Evolutionary conservation across 2,113 vertebrate species (phyloP), one percentile per base, ranked within the genome.

Genomic region (Zonotrichia leucophrys): DNA sequence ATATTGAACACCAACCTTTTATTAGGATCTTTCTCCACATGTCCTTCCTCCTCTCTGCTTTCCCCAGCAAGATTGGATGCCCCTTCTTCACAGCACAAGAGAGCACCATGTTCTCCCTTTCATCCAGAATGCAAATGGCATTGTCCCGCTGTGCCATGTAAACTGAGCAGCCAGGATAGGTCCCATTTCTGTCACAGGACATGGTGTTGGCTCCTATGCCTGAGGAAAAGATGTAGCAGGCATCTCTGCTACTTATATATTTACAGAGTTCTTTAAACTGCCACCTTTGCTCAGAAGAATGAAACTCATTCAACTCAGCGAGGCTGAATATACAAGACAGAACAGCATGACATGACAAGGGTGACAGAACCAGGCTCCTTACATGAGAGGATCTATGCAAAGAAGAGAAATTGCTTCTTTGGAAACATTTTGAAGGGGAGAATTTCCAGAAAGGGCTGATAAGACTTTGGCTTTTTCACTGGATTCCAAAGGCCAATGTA

Each of bases 261-360:
- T 82, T 75, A 76, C 41, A 92, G 87, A n/a, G 37, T 44, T 76
- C 41, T 46, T 73, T 41, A 95, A 82, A 86, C 67, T 79, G 27
- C 53, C 58, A 44, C 24, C 8, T 89, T 63, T 67, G 50, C n/a
- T 78, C 27, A 62, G n/a, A 41, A 41, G 20, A 62, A 64, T 15
- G 83, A 58, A 79, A 60, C 17, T 90, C 11, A 46, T 21, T 82
- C 49, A 64, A n/a, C 31, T 73, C 41, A n/a, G 13, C 25, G 49
- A 87, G 10, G 18, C 0, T 90, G 46, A 90, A 85, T 41, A 62
- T 5, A 60, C 21, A 69, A 37, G 55, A 90, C 16, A 72, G 42
- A 30, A 64, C 20, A 30, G 9, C 33, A 67, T 31, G 47, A 25
- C 6, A 2, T 42, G 27, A 56, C 49, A 52, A 44, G 4, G 11